These are phyloP conservation scores for Hartigia nigra DNA, from an alignment of 2,888 invertebrate species.

Conservation along the genomic window DNA sequence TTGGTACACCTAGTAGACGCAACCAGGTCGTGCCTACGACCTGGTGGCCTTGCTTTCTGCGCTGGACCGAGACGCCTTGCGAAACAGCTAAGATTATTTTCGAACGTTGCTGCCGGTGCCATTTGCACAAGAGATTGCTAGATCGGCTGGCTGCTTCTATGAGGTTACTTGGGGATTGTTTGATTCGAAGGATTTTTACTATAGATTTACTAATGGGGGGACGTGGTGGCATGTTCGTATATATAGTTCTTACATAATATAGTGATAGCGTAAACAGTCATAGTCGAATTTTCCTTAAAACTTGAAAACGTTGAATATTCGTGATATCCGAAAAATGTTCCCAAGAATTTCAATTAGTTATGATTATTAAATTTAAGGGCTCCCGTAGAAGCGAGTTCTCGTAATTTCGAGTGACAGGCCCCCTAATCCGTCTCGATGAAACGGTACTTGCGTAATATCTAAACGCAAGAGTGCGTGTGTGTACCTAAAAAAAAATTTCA, in stretches of 20 bases:
- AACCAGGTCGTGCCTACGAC: conserved; percentile 51
- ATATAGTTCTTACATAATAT: too few species aligned
- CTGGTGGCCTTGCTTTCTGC: conserved; percentile 55
- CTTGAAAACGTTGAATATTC: not conserved
- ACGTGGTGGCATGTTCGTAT: too few species aligned
- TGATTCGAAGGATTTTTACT: not conserved
- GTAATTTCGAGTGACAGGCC: conserved; percentile 9
- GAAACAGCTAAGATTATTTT: conserved; percentile 46
- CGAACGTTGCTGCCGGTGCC: conserved; percentile 23
- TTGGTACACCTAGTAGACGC: conserved; percentile 22
- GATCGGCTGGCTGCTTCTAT: not conserved
- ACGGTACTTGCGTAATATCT: conserved; percentile 37
- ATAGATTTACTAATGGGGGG: too few species aligned
- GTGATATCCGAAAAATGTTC: not conserved
- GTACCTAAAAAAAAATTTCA: conserved; percentile 53
- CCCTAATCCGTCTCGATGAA: conserved; percentile 24
- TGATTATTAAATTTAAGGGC: not conserved
- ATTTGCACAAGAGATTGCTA: not conserved
- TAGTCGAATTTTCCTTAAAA: not conserved
- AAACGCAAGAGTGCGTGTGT: conserved; percentile 22
- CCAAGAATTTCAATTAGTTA: not conserved
- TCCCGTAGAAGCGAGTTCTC: not conserved
- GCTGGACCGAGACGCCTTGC: conserved; percentile 55
- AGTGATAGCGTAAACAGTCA: not conserved
- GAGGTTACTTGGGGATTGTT: not conserved